A percentile compares a stretch with the other conserved stretches of the same genome.
These are phyloP conservation scores for Onychorhynchus coronatus DNA, from an alignment of 2,113 vertebrate genomes.

Conservation along the genomic window DNA sequence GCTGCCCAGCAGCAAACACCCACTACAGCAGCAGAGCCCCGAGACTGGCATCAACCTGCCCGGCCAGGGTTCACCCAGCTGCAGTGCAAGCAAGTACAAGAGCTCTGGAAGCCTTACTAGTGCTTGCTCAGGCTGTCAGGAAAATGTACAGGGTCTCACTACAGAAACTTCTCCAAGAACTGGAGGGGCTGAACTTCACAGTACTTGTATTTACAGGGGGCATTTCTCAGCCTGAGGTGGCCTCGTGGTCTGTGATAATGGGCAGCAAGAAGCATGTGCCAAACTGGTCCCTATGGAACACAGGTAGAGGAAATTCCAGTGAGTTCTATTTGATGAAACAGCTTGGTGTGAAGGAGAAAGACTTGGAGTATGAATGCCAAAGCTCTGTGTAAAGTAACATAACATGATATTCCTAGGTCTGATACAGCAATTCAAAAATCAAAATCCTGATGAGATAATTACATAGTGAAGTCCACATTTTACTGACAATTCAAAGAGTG, in stretches of 20 bases:
- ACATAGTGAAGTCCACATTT: background rate
- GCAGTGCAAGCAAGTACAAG: background rate
- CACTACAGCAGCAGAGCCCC: background rate
- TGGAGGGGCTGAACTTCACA: background rate
- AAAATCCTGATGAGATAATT: background rate
- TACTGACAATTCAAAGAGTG: background rate
- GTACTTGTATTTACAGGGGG: background rate
- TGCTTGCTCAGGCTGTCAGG: background rate
- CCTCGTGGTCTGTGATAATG: fast-evolving
- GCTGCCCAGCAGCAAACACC: background rate
- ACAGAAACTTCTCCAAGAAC: background rate
- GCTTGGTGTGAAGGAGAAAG: background rate
- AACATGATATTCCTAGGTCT: background rate
- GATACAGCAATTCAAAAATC: background rate
- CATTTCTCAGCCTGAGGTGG: background rate
- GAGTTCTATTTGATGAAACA: background rate
- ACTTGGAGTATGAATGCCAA: background rate
- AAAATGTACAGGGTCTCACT: background rate
- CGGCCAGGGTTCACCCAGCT: background rate
- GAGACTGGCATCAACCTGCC: background rate
- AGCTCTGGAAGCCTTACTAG: background rate
- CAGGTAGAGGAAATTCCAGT: background rate
- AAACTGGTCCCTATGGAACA: background rate
- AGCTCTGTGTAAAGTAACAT: background rate
- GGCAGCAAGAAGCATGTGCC: background rate